These are phyloP conservation scores for Ferrisia virgata DNA, from an alignment of 2,888 invertebrate species.

Conservation along the genomic window DNA sequence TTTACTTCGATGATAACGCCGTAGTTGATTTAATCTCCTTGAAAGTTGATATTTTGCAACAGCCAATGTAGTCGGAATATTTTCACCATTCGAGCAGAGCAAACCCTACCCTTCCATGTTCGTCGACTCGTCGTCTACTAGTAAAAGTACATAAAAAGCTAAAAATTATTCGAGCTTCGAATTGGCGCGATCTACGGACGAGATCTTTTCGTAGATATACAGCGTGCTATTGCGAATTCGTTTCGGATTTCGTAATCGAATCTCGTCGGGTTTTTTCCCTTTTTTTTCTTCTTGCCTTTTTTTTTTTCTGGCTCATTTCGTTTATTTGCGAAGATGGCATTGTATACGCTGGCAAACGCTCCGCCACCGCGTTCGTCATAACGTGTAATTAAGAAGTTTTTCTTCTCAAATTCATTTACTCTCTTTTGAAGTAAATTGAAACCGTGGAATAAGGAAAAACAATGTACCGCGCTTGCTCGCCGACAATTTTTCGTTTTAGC, in stretches of 20 bases:
- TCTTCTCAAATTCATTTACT: background rate
- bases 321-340: background rate
- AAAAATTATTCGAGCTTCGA: background rate
- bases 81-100: background rate
- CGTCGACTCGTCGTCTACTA: too few species aligned
- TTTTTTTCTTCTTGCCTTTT: too few species aligned
- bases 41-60: background rate
- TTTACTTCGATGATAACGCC: too few species aligned
- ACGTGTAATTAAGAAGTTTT: slow-evolving; percentile 1
- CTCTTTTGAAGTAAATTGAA: background rate
- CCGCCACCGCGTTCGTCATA: background rate
- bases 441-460: background rate
- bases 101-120: too few species aligned
- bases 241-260: background rate
- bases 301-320: background rate
- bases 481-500: background rate
- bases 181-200: background rate
- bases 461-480: background rate
- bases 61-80: background rate
- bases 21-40: background rate
- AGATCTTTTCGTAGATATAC: background rate
- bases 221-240: background rate
- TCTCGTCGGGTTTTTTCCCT: background rate
- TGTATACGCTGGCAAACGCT: background rate
- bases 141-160: too few species aligned